Base-by-base conservation (phyloP, 2,113 vertebrate species). In the Addax nasomaculatus region DNA sequence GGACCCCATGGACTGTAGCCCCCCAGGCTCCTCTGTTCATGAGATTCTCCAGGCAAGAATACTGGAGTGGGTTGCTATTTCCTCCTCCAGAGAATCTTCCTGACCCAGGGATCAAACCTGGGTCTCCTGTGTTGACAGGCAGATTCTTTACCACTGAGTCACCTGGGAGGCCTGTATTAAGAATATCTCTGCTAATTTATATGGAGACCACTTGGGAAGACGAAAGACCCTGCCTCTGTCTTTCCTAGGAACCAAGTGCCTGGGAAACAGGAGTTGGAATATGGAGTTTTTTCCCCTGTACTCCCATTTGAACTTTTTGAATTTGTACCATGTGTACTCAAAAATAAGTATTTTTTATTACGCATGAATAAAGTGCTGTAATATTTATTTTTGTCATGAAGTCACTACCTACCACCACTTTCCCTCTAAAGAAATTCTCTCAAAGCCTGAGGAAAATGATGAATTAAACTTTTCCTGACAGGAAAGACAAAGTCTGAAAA, bases 401-500 rank as follows among this genome's bases (percentile, higher is more conserved):
- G 53, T 92, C 33, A 43, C 19, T 57, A 19, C 6, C 25, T 43
- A 76, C 58, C 3, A 29, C 17, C 53, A 45, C 17, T 49, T 80
- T 45, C 33, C 21, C 47, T 78, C 33, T 45, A 51, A 78, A 94
- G 64, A 91, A 53, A 83, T 90, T 58, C 67, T 95, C 60, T 70
- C 58, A 87, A 93, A 36, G 55, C 76, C 36, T 47, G n/a, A 93
- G 92, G 80, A 93, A 87, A 96, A 96, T 29, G 73, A 92, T 87
- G 96, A 94, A 76, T 95, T 89, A 43, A 96, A 89, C 57, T 81
- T 70, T 83, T 53, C 80, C 73, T 90, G 86, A 95, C 92, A 81
- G 86, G 53, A 93, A 83, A 62, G 81, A 87, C 47, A 33, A 78
- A 90, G 30, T 70, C 84, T 93, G 67, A 60, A 94, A 83, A 93